Percentiles rank a stretch among this genome's conserved stretches.
Conservation (phyloP, 2,797 vertebrate species). For the Acanthurus leucopareius region DNA sequence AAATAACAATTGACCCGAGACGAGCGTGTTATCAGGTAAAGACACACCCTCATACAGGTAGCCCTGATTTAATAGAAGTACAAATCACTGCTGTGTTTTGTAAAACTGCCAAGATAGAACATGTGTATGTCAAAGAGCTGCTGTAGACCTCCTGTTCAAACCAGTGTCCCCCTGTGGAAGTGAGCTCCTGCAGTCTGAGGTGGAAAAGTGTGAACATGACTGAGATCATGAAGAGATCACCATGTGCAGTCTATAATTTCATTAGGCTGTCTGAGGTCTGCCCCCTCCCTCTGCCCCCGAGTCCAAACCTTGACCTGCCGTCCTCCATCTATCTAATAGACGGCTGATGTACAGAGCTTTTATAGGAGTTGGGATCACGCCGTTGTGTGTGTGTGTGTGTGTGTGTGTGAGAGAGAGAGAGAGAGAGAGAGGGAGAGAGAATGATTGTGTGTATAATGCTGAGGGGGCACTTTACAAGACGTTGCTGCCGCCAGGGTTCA, state of each 20-base stretch:
- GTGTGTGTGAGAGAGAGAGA: no score
- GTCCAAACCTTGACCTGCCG: constrained; percentile 59
- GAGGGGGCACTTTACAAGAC: constrained; percentile 68
- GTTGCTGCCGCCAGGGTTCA: constrained; percentile 59
- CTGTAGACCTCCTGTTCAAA: neutral
- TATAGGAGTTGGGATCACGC: constrained; percentile 44
- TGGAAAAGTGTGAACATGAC: constrained; percentile 62
- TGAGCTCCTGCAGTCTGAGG: constrained; percentile 14
- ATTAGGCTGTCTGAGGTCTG: constrained; percentile 61
- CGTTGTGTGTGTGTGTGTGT: neutral
- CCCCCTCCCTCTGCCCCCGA: constrained; percentile 31
- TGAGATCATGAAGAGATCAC: constrained; percentile 54
- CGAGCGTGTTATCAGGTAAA: no score
- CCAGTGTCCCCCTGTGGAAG: neutral
- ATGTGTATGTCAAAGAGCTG: no score
- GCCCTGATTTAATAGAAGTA: no score
- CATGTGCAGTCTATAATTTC: constrained; percentile 49
- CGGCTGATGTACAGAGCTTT: constrained; percentile 50
- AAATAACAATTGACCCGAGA: no score
- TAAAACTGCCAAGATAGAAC: no score
- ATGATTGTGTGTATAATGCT: constrained; percentile 42
- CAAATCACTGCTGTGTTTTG: no score
- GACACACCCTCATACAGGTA: no score
- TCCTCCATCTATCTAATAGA: constrained; percentile 72
- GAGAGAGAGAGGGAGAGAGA: no score